Base-by-base conservation (phyloP, 1,140 invertebrate species). In the Probaryconus sp. region DNA sequence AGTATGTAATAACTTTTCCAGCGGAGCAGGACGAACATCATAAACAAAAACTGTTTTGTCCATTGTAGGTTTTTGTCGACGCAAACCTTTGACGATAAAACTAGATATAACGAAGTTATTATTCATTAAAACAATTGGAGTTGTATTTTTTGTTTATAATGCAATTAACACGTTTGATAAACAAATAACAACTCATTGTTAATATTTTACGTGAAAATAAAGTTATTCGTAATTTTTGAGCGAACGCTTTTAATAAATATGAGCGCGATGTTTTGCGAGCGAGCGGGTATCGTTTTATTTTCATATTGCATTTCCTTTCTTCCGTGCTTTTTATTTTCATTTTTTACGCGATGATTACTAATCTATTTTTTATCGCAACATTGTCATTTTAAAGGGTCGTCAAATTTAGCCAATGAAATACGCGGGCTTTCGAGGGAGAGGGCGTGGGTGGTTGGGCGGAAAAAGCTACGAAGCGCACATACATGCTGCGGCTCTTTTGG, bases 321-420 rank as follows among this genome's bases (percentile, higher is more conserved):
- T 14, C 10, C 21, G n/a, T 40, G 35, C 28, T 20, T 68, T 67
- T 58, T 42, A 58, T 68, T 58, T 33, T 16, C 6, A 24, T 30
- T 55, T 72, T 56, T 72, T 47, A 35, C 42, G 42, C 55, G 50
- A 76, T 56, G 45, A 71, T 71, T 63, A 63, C 33, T 61, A 64
- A 72, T 68, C 55, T 70, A 51, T 60, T 65, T 70, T 74, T 75
- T 58, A 74, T 65, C 43, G 26, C 38, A 17, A 61, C 50, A 70
- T 50, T 67, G 42, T 70, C 60, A 40, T 47, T 60, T 60, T 64
- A 71, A 76, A 76, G 53, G 50, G 30, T 45, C 45, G 55, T 61
- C 70, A 73, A 55, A 67, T 58, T 60, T 47, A 45, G 53, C 51
- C 37, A 64, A 43, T 58, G 64, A 38, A 37, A 58, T 51, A 53